Evolutionary conservation across 2,113 vertebrate genomes (phyloP).

Genomic region (Serilophus lunatus): DNA sequence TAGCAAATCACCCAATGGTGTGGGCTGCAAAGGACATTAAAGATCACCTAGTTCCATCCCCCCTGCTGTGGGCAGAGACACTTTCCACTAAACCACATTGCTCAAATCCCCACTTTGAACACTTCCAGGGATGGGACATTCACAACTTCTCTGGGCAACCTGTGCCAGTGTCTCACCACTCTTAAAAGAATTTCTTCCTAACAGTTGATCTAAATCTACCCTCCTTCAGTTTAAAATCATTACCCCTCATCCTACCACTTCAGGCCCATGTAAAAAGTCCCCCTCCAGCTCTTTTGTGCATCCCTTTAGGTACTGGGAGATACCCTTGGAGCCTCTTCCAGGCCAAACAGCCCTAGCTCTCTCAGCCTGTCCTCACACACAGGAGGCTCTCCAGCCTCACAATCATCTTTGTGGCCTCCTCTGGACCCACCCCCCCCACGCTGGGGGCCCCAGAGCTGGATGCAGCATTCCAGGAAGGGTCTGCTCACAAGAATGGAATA

Average conservation of each 20-base stretch:
- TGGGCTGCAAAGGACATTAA: not conserved
- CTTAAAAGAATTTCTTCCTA: not conserved
- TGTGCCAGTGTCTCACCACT: not conserved
- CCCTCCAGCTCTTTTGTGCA: not conserved
- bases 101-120: not conserved
- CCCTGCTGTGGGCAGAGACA: not conserved
- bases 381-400: not conserved
- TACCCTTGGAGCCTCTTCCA: not conserved
- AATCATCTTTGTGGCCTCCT: not conserved
- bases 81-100: not conserved
- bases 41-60: not conserved
- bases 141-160: not conserved
- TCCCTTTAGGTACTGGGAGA: not conserved
- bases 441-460: not conserved
- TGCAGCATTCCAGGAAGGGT: not conserved
- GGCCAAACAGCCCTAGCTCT: not conserved
- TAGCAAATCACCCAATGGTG: not conserved
- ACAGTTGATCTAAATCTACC: not conserved
- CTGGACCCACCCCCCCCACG: not conserved
- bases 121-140: not conserved
- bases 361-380: not conserved
- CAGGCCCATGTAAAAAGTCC: too few relatives aligned
- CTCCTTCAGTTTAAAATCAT: not conserved
- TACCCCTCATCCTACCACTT: not conserved
- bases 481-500: not conserved